Base-by-base conservation (phyloP, 2,113 vertebrate species). In the Tapirus terrestris region DNA sequence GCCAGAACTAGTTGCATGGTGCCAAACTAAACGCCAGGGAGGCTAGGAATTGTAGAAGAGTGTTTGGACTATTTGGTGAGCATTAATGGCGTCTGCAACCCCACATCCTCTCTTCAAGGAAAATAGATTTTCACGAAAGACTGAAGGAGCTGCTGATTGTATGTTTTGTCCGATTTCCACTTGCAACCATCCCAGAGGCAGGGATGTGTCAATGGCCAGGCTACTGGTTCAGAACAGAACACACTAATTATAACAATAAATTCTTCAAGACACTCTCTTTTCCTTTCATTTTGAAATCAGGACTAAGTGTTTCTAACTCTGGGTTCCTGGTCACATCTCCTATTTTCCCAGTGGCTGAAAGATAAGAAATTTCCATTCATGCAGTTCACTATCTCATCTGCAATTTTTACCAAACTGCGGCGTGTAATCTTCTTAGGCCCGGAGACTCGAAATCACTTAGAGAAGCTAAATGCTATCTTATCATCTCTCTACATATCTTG, bases 381-480 rank as follows among this genome's bases (percentile, higher is more conserved):
- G 39, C 77, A 77, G 72, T 92, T 97, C 29, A 33, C 89, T 94
- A 93, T 97, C 97, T 98, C 95, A 97, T 97, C 95, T 92, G 56
- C 79, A 96, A 29, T 88, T 91, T 96, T 94, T 86, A 61, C 79
- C 43, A 56, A 83, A 80, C 11, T 89, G 45, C 96, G 29, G 23
- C 84, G 72, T 96, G 72, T 61, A 92, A 96, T 98, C 70, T 87
- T 89, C 36, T 88, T 23, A 65, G 86, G 7, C 23, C 86, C 76
- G 43, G 93, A 92, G 61, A 93, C 82, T 91, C 89, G 94, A 98
- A 96, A 94, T 92, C 96, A 89, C 88, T 97, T 98, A 97, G 82
- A 97, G 94, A 97, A 75, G 73, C 33, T 87, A 96, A 94, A 91
- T 82, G 39, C 58, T 88, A 97, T 97, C 90, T 87, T 84, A 94